Evolutionary conservation across 2,888 invertebrate species (phyloP).

Genomic region (Antitype chi): DNA sequence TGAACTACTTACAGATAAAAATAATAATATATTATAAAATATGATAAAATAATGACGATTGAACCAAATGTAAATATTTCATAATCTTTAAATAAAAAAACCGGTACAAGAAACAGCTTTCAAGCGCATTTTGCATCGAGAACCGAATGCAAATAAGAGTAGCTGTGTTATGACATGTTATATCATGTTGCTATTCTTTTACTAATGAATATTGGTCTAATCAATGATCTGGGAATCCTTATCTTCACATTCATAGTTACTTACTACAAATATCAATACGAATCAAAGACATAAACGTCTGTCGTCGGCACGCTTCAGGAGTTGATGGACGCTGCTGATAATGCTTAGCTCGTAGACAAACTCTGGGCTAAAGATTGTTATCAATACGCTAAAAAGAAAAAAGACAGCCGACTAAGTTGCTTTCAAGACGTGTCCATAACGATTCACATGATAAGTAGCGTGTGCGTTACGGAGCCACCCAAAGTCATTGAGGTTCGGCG

Average conservation of each 20-base stretch:
- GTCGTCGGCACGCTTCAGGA: too few species aligned
- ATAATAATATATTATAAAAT: neutral
- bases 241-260: neutral
- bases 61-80: neutral
- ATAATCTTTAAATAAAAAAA: neutral
- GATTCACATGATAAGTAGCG: neutral
- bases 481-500: neutral
- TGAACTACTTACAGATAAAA: too few species aligned
- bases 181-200: neutral
- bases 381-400: too few species aligned
- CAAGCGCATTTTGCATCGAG: neutral
- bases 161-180: neutral
- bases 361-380: too few species aligned
- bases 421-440: neutral
- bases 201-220: neutral
- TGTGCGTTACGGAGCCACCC: neutral
- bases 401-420: too few species aligned
- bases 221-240: neutral
- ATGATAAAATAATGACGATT: constrained; percentile 3
- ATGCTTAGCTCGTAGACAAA: too few species aligned
- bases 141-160: constrained; percentile 1
- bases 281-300: neutral
- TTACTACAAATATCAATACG: neutral
- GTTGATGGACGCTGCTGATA: too few species aligned
- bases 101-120: constrained; percentile 33